These are phyloP conservation scores for Chaetodon trifascialis DNA, from an alignment of 2,113 vertebrate species.

Conservation along the genomic window DNA sequence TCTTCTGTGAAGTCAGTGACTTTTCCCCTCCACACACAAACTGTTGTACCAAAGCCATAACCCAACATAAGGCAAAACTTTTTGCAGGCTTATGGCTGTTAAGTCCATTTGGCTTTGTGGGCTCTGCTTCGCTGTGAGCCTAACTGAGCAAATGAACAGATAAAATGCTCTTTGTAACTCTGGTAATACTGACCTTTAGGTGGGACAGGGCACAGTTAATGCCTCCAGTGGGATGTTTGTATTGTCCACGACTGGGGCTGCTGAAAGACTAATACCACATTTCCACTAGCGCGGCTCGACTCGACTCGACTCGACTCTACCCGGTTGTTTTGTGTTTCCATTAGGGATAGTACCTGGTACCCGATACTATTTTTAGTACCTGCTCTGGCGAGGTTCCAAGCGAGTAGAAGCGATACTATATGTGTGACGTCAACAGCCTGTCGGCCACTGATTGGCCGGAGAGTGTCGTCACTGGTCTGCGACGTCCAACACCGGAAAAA, in stretches of 20 bases:
- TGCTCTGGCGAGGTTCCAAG: no score
- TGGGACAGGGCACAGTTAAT: not conserved
- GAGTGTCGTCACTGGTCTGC: no score
- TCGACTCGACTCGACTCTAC: no score
- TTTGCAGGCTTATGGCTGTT: not conserved
- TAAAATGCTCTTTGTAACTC: not conserved
- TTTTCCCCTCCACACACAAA: conserved; percentile 8
- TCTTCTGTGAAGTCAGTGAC: not conserved
- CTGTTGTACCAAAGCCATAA: not conserved
- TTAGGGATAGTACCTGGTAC: no score
- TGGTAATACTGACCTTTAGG: not conserved
- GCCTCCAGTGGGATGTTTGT: not conserved
- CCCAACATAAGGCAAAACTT: not conserved
- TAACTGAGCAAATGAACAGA: conserved; percentile 7
- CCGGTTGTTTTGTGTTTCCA: no score
- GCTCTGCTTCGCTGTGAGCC: conserved; percentile 7
- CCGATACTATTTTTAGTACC: no score
- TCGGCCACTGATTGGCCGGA: no score
- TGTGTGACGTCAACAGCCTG: no score
- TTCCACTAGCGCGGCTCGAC: no score
- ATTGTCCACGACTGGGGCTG: not conserved
- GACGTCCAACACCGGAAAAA: no score
- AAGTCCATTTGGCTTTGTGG: conserved; percentile 1
- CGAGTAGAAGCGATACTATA: no score
- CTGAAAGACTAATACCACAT: not conserved